Evolutionary conservation across 2,113 vertebrate genomes (phyloP).

Genomic region (Oostethus manadensis): DNA sequence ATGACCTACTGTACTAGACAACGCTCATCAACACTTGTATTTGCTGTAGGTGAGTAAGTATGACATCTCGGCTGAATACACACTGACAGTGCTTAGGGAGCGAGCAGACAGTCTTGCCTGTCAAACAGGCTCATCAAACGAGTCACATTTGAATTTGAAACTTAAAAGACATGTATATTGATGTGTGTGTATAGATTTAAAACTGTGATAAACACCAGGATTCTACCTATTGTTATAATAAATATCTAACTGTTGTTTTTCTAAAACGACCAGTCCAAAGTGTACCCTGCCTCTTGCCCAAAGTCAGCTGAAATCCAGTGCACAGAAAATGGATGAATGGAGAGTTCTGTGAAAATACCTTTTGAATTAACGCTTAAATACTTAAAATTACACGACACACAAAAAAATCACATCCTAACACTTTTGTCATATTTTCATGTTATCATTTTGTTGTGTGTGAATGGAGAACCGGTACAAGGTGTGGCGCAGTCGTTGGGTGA

Average conservation of each 20-base stretch:
- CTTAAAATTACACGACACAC: too few relatives aligned
- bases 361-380: too few relatives aligned
- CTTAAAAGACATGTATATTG: too few relatives aligned
- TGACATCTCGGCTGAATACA: neutral
- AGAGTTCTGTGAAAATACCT: too few relatives aligned
- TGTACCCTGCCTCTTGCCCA: too few relatives aligned
- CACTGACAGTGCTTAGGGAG: neutral
- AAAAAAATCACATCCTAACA: too few relatives aligned
- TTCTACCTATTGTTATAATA: neutral
- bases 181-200: neutral
- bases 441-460: neutral
- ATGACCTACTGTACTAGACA: too few relatives aligned
- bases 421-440: neutral
- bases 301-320: too few relatives aligned
- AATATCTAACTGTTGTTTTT: neutral
- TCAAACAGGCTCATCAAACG: neutral
- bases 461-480: constrained; percentile 1
- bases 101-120: neutral
- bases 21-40: too few relatives aligned
- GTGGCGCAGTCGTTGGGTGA: constrained; percentile 1
- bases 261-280: neutral
- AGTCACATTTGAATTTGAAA: neutral
- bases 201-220: neutral
- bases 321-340: too few relatives aligned
- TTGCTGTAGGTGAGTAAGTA: neutral